Evolutionary conservation across 2,888 invertebrate genomes (phyloP).

Genomic region (Netelia melanura): DNA sequence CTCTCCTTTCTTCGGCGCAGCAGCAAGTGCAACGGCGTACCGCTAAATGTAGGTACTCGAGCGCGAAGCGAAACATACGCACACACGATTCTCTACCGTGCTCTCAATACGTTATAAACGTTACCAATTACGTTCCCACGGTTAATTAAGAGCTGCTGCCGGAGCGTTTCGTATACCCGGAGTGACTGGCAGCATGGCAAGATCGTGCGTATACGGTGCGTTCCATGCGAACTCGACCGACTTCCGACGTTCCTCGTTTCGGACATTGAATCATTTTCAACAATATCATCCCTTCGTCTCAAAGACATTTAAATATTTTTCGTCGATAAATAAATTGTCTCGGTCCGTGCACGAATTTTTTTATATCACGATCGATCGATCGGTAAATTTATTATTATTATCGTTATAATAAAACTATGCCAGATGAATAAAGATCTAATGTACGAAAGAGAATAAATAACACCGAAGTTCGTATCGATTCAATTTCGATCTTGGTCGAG

Average conservation of each 20-base stretch:
- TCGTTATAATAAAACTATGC: no score
- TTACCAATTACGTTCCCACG: slow-evolving; percentile 64
- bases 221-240: background rate
- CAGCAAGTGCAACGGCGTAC: slow-evolving; percentile 5
- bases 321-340: no score
- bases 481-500: background rate
- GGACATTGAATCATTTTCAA: no score
- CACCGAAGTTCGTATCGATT: background rate
- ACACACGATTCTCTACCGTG: slow-evolving; percentile 36
- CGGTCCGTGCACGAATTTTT: background rate
- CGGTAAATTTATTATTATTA: no score
- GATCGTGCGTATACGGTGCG: background rate
- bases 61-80: slow-evolving; percentile 8
- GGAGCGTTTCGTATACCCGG: slow-evolving; percentile 18
- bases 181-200: slow-evolving; percentile 35
- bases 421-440: no score
- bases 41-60: slow-evolving; percentile 16
- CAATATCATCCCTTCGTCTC: no score
- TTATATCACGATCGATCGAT: background rate
- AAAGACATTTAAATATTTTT: no score
- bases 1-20: slow-evolving; percentile 9
- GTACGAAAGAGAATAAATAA: background rate
- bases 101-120: slow-evolving; percentile 13
- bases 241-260: no score
- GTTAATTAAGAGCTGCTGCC: slow-evolving; percentile 66